phyloP scores from a whole-genome alignment of 2,888 invertebrate genomes.

The Helicoverpa assulta region DNA sequence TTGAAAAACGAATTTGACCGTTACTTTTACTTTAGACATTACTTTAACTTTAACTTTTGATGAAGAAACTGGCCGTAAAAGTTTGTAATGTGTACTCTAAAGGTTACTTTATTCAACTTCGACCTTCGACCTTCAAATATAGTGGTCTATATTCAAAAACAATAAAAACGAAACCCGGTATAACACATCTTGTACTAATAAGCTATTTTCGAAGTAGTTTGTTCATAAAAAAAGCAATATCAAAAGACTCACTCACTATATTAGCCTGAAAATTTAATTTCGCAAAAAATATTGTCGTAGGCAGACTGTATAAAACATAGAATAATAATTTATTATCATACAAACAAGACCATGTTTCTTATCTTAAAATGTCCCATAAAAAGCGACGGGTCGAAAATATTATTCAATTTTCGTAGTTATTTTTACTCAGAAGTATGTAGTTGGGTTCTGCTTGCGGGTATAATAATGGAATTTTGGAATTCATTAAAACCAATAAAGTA shows the following conservation, averaged over 20 bases:
- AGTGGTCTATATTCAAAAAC: too few relatives aligned
- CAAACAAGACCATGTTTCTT: slow-evolving; percentile 41
- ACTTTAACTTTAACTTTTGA: too few relatives aligned
- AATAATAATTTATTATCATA: slow-evolving; percentile 36
- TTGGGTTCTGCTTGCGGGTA: not conserved
- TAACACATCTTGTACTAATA: too few relatives aligned
- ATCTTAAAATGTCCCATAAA: slow-evolving; percentile 29
- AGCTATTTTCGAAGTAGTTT: too few relatives aligned
- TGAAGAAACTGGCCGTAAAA: too few relatives aligned
- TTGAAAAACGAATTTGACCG: too few relatives aligned
- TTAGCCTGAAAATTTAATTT: slow-evolving; percentile 50
- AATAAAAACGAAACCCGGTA: too few relatives aligned
- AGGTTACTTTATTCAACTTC: too few relatives aligned
- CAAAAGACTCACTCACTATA: slow-evolving; percentile 23
- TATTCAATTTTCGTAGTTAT: slow-evolving; percentile 36
- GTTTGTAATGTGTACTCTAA: too few relatives aligned
- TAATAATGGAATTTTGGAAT: not conserved
- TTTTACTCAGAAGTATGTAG: not conserved
- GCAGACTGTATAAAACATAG: slow-evolving; percentile 16
- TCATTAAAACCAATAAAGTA: not conserved
- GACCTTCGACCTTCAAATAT: too few relatives aligned
- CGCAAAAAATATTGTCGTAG: slow-evolving; percentile 43
- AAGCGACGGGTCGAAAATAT: slow-evolving; percentile 16
- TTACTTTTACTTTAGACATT: too few relatives aligned
- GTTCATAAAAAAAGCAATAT: slow-evolving; percentile 17